phyloP scores from a whole-genome alignment of 1,140 invertebrate species.

The Pseudomyrmex gracilis region DNA sequence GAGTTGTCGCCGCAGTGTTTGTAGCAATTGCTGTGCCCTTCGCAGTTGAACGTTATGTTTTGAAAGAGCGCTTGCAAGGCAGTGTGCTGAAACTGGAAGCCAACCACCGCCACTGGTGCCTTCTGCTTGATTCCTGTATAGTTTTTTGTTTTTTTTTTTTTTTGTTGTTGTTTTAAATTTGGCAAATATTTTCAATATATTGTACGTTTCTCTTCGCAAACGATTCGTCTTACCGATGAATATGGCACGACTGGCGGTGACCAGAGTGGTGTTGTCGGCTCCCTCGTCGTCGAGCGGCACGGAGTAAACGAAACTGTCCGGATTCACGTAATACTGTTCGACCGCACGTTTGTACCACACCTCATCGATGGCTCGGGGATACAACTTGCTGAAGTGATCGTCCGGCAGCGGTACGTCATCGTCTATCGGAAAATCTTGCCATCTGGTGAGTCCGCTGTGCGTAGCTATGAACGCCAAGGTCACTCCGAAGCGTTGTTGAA shows the following conservation, averaged over 20 bases:
- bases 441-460: slow-evolving; percentile 94
- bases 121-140: slow-evolving; percentile 83
- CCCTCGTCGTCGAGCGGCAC: slow-evolving; percentile 91
- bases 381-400: slow-evolving; percentile 81
- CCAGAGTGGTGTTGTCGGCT: slow-evolving; percentile 88
- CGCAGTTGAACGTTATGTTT: slow-evolving; percentile 90
- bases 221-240: slow-evolving; percentile 85
- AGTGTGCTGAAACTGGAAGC: slow-evolving; percentile 94
- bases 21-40: slow-evolving; percentile 85
- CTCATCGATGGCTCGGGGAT: slow-evolving; percentile 92
- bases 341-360: slow-evolving; percentile 97
- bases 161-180: background rate
- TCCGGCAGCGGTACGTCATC: slow-evolving; percentile 73
- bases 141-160: slow-evolving; percentile 8
- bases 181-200: no score
- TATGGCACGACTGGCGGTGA: slow-evolving; percentile 95
- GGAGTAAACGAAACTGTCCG: slow-evolving; percentile 94
- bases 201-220: background rate
- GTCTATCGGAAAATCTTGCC: slow-evolving; percentile 91
- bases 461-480: slow-evolving; percentile 95
- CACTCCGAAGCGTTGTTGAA: slow-evolving; percentile 93
- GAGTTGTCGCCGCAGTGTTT: slow-evolving; percentile 90
- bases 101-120: slow-evolving; percentile 96
- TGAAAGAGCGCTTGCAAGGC: slow-evolving; percentile 91
- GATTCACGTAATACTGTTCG: slow-evolving; percentile 93